Evolutionary conservation across 2,888 invertebrate species (phyloP), one percentile per base, ranked within the genome.

Genomic region (Diadromus collaris): DNA sequence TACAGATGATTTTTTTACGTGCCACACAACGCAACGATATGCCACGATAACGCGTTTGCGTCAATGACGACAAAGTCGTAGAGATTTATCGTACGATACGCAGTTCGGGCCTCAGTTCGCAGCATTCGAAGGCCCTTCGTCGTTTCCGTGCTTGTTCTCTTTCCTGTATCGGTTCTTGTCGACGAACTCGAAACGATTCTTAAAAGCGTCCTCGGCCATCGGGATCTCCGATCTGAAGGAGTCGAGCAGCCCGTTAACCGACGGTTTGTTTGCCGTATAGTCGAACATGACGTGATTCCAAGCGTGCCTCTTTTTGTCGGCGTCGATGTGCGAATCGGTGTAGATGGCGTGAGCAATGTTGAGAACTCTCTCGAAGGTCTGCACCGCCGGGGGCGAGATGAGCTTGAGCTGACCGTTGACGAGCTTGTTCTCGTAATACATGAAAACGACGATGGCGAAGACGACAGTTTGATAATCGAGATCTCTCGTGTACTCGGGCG

Each of bases 401-500:
- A 21, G 4, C 6, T 38, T 38, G n/a, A 13, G 51, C 6, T 54
- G 19, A 0, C 19, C 38, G 21, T 60, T 74, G 1, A 67, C 67
- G 38, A 60, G 29, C 41, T 68, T 74, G 21, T 74, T 74, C 41
- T 74, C 74, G 61, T 61, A 74, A 38, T 68, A 74, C 74, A 74
- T 74, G 60, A 60, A 74, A 9, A 51, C 74, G 24, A 74, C 21
- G 2, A 74, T 61, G 1, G 51, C 67, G 29, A 58, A 68, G 9
- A 74, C 21, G 16, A 68, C 9, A 5, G 19, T 68, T 10, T 27
- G 67, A 68, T 51, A 60, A 2, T 74, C 74, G 2, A 27, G 48
- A 68, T 68, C 51, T 2, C n/a, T 13, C 3, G 6, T 10, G 34
- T 46, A 61, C 2, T 60, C 29, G 0, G 48, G n/a, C 19, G n/a